Conservation (phyloP, 2,113 vertebrate species). For the Mohoua ochrocephala region DNA sequence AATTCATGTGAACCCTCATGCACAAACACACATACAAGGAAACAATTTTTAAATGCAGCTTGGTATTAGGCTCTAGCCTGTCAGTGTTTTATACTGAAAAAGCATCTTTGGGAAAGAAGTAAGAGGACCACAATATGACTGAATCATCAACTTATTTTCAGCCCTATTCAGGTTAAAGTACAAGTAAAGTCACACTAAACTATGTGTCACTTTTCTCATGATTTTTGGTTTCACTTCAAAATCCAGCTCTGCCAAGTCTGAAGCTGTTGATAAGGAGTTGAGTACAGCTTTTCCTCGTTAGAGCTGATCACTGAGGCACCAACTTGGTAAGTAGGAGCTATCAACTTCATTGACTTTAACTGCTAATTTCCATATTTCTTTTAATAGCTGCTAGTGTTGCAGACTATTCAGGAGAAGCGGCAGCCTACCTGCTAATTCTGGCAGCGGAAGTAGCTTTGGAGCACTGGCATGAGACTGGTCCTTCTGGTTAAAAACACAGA, state of each 20-base stretch:
- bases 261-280: neutral
- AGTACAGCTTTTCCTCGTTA: slow-evolving; percentile 20
- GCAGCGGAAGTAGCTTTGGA: neutral
- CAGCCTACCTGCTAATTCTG: neutral
- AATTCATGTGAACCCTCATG: neutral
- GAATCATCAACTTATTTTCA: slow-evolving; percentile 11
- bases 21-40: slow-evolving; percentile 3
- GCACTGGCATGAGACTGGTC: neutral
- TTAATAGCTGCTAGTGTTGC: neutral
- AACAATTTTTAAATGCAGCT: slow-evolving; percentile 9
- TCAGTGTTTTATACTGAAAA: neutral
- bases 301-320: slow-evolving; percentile 29
- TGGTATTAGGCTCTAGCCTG: neutral
- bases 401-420: neutral
- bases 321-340: slow-evolving; percentile 1
- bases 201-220: neutral
- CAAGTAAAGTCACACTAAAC: neutral
- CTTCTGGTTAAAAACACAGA: neutral
- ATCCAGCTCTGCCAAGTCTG: slow-evolving; percentile 9
- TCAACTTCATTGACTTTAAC: slow-evolving; percentile 33
- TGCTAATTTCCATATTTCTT: slow-evolving; percentile 32
- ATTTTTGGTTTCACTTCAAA: slow-evolving; percentile 44
- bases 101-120: neutral
- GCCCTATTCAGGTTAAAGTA: neutral
- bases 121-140: neutral